phyloP scores from a whole-genome alignment of 2,888 invertebrate genomes.

The Sicus ferrugineus region DNA sequence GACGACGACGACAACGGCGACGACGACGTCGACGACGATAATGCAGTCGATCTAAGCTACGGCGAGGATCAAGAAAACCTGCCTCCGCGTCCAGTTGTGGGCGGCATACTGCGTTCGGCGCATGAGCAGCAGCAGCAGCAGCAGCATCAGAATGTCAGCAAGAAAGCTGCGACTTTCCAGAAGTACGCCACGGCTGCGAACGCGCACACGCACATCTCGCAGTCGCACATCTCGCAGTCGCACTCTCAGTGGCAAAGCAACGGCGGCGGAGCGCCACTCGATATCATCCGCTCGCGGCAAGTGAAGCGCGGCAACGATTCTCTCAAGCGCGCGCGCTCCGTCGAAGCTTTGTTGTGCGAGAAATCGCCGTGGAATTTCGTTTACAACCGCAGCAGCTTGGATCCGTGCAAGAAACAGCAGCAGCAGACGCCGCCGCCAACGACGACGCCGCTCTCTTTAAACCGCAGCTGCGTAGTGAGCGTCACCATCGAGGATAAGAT shows the following conservation, averaged over 20 bases:
- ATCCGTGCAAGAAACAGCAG: slow-evolving; percentile 14
- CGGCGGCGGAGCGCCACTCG: slow-evolving; percentile 4
- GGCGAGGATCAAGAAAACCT: slow-evolving; percentile 29
- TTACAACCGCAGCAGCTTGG: slow-evolving; percentile 36
- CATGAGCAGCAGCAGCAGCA: not conserved
- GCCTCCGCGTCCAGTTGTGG: slow-evolving; percentile 2
- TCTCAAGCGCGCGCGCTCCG: slow-evolving; percentile 85
- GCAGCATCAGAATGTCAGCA: slow-evolving; percentile 11
- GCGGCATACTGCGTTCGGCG: slow-evolving; percentile 32
- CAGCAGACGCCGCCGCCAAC: not conserved
- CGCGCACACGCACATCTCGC: slow-evolving; percentile 24
- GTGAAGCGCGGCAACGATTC: slow-evolving; percentile 69
- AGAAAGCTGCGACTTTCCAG: slow-evolving; percentile 39
- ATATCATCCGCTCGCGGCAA: slow-evolving; percentile 57
- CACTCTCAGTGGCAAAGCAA: too few species aligned
- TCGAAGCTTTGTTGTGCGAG: slow-evolving; percentile 80
- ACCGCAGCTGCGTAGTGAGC: slow-evolving; percentile 18
- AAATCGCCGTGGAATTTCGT: slow-evolving; percentile 64
- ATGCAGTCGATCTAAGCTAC: too few species aligned
- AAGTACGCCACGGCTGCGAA: slow-evolving; percentile 24
- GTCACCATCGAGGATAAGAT: slow-evolving; percentile 65
- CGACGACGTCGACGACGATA: slow-evolving; percentile 7
- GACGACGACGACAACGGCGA: slow-evolving; percentile 29
- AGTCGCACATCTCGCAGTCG: slow-evolving; percentile 26
- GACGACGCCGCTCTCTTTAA: not conserved